Percentiles rank a stretch among this genome's conserved stretches.
These are phyloP conservation scores for Thalassaphorura encarpata DNA, from an alignment of 1,140 invertebrate species.

Conservation along the genomic window DNA sequence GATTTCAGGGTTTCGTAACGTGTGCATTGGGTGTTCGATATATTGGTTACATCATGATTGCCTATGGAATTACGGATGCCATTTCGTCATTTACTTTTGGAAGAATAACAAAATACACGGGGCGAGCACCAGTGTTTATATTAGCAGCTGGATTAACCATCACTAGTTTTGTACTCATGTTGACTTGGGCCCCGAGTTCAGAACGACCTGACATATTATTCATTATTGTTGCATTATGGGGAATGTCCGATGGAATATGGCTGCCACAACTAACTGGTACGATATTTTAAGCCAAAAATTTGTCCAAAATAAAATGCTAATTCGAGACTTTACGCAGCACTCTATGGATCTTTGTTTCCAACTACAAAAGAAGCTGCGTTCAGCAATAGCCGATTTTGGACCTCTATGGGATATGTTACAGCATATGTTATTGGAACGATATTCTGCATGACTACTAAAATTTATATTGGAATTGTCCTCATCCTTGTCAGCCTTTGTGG, in stretches of 20 bases:
- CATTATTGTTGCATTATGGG: slow-evolving; percentile 62
- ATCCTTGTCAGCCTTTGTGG: neutral
- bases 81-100: slow-evolving; percentile 79
- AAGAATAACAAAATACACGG: slow-evolving; percentile 81
- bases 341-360: neutral
- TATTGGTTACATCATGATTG: slow-evolving; percentile 91
- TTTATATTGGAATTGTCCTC: neutral
- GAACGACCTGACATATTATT: slow-evolving; percentile 69
- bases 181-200: slow-evolving; percentile 77
- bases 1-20: slow-evolving; percentile 47
- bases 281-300: neutral
- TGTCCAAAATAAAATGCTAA: neutral
- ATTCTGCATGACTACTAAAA: neutral
- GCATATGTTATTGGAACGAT: neutral
- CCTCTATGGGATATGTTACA: neutral
- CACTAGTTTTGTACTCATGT: slow-evolving; percentile 40
- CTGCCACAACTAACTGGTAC: neutral
- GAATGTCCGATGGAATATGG: slow-evolving; percentile 60
- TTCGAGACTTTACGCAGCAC: neutral
- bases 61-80: slow-evolving; percentile 78
- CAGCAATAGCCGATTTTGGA: neutral
- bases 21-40: slow-evolving; percentile 79
- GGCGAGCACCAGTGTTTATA: slow-evolving; percentile 72
- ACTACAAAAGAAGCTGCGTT: slow-evolving; percentile 1
- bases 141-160: slow-evolving; percentile 62